A percentile compares a stretch with the other conserved stretches of the same genome.
Conservation (phyloP, 2,888 invertebrate species). For the Tipula lateralis region DNA sequence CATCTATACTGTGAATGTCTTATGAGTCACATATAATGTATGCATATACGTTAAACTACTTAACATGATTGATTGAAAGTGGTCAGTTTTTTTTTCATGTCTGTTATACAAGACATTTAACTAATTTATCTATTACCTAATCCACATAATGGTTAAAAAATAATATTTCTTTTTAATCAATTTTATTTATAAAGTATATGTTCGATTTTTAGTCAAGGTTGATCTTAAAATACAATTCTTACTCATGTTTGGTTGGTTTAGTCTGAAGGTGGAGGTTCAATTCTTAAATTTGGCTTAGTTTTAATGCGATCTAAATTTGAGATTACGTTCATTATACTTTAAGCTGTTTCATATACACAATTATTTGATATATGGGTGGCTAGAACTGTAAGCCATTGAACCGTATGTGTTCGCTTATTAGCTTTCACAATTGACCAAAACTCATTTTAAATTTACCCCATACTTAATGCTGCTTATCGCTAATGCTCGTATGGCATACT, state of each 20-base stretch:
- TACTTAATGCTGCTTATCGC: no score
- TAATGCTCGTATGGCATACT: no score
- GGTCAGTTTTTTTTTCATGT: background rate
- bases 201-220: background rate
- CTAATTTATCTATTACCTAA: constrained; percentile 24
- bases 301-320: background rate
- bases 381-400: no score
- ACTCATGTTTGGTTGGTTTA: background rate
- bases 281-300: background rate
- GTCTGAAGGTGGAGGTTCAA: background rate
- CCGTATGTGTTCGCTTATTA: no score
- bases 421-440: no score
- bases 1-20: background rate
- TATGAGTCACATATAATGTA: background rate
- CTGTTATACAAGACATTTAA: background rate
- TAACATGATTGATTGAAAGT: constrained; percentile 11
- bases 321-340: background rate
- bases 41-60: background rate
- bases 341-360: background rate
- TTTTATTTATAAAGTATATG: background rate
- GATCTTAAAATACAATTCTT: background rate
- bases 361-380: no score
- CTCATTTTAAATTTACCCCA: no score
- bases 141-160: background rate
- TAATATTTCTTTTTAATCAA: background rate